Evolutionary conservation across 2,113 vertebrate species (phyloP).

Genomic region (Daboia siamensis): DNA sequence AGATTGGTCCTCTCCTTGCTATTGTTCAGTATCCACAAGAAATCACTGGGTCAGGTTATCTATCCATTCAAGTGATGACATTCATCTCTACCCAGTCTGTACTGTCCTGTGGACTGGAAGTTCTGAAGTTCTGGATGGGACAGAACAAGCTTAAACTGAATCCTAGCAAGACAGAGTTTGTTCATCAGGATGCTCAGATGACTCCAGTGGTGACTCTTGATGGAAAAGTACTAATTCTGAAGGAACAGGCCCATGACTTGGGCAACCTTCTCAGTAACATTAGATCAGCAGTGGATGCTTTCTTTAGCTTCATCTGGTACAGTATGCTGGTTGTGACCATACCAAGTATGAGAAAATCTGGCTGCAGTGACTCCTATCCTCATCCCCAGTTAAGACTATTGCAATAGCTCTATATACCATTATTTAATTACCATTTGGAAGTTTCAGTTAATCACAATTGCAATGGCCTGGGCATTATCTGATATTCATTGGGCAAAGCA

Average conservation of each 20-base stretch:
- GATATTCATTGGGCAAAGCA: neutral
- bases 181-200: neutral
- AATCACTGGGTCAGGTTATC: neutral
- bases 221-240: neutral
- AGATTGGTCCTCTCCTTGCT: neutral
- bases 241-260: neutral
- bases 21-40: neutral
- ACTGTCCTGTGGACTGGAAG: neutral
- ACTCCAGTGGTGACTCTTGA: neutral
- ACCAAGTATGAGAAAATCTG: neutral
- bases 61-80: neutral
- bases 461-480: neutral
- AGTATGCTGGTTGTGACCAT: neutral
- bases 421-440: neutral
- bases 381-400: neutral
- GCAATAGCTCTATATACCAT: neutral
- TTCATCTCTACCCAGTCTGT: neutral
- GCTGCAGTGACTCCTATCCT: neutral
- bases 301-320: neutral
- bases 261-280: neutral
- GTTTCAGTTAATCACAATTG: neutral
- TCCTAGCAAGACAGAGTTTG: neutral
- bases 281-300: neutral
- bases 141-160: neutral
- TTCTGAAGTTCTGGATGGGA: neutral